Evolutionary conservation across 1,140 invertebrate genomes (phyloP), one percentile per base, ranked within the genome.

Genomic region (Gerris buenoi): DNA sequence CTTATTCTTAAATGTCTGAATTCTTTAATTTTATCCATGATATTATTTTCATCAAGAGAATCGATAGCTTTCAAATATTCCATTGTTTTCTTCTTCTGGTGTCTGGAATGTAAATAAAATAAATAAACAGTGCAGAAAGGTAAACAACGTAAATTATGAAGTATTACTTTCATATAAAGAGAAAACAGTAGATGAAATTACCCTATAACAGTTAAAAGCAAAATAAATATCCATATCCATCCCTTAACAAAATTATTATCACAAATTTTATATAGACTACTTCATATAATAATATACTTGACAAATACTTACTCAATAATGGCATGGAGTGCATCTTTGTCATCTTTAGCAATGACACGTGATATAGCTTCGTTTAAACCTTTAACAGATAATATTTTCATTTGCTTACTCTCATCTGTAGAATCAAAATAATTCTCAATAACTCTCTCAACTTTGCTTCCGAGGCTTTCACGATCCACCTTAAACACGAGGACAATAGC

Each of bases 351-450:
- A 25, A 74, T 70, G 63, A 69, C 67, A 5, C 64, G 15, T 33
- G 64, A 64, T 2, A 73, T 68, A 61, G 70, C 73, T 65, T 72
- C 70, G 25, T 59, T 65, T 58, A 74, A 65, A 22, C 71, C 73
- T 27, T 68, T 62, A 0, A 73, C 62, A 29, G 68, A 68, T n/a
- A 74, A 68, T 46, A 74, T 63, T 65, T 67, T 65, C 18, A 74
- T n/a, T 22, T 66, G 46, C 62, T 68, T 69, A 14, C 56, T 65
- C 15, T 66, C 58, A 1, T 67, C 62, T 10, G 23, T 60, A 58
- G 67, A 63, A 18, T 63, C 57, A 69, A 72, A 72, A 70, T 73
- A 71, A 64, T 67, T 59, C 67, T 70, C 66, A 27, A 74, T 64
- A 27, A 71, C 67, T 2, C 33, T 26, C 58, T 72, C 68, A 63